Conservation (phyloP, 2,888 invertebrate species). For the Amphimallon solstitiale region DNA sequence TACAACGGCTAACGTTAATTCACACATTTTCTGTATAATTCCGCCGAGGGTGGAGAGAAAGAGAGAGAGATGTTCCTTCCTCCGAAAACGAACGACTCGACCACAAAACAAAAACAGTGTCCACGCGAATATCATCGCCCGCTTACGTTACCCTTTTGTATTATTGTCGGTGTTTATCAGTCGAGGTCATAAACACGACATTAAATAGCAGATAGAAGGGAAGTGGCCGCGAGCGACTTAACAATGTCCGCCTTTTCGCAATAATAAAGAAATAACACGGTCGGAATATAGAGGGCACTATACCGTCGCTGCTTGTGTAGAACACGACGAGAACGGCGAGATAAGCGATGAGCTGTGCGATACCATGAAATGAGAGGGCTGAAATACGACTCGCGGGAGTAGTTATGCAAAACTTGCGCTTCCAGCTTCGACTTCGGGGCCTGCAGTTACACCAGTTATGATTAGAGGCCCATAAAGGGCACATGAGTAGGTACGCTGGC, state of each 20-base stretch:
- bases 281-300: conserved; percentile 42
- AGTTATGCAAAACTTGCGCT: conserved; percentile 63
- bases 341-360: conserved; percentile 50
- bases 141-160: conserved; percentile 11
- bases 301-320: background rate
- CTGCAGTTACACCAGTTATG: conserved; percentile 58
- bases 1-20: no score
- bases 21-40: no score
- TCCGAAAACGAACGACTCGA: no score
- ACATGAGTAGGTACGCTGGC: conserved; percentile 43
- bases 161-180: conserved; percentile 31
- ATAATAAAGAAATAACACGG: conserved; percentile 56
- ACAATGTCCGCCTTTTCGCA: conserved; percentile 51
- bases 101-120: background rate
- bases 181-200: conserved; percentile 47
- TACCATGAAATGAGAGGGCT: conserved; percentile 50
- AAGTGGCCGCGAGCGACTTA: conserved; percentile 46
- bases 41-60: no score
- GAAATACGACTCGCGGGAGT: conserved; percentile 60
- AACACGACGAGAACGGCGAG: conserved; percentile 46
- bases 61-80: no score
- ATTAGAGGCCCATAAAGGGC: conserved; percentile 57
- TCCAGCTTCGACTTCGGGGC: conserved; percentile 49
- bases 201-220: conserved; percentile 42
- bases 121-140: background rate